Conservation (phyloP, 2,888 invertebrate genomes). For the Pardosa pseudoannulata region DNA sequence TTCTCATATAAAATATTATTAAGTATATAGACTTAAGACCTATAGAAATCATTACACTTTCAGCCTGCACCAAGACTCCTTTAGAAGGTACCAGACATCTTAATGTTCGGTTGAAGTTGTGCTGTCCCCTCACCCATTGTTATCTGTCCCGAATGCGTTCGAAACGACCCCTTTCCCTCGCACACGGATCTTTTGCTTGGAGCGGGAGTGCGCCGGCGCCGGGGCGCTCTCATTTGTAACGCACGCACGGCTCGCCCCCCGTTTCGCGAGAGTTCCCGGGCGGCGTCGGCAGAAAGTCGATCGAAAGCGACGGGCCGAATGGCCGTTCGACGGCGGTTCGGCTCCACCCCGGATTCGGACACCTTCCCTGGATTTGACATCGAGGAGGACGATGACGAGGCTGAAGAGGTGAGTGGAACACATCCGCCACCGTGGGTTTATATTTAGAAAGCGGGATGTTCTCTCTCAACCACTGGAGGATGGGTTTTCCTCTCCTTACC, state of each 20-base stretch:
- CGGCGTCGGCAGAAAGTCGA: conserved; percentile 54
- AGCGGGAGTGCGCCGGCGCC: conserved; percentile 46
- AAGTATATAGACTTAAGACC: no score
- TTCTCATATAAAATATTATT: no score
- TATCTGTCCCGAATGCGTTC: neutral
- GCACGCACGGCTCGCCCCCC: neutral
- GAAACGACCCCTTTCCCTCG: neutral
- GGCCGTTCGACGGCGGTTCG: conserved; percentile 60
- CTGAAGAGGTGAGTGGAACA: conserved; percentile 50
- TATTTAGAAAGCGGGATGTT: no score
- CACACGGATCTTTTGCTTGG: neutral
- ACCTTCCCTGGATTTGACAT: conserved; percentile 12
- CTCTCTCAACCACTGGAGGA: neutral
- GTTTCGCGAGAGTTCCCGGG: conserved; percentile 26
- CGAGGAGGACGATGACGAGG: conserved; percentile 52
- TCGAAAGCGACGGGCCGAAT: conserved; percentile 29
- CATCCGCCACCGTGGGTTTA: neutral
- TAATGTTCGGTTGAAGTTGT: no score
- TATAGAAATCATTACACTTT: no score
- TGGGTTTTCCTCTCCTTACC: neutral
- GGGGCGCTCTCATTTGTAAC: neutral
- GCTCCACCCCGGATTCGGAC: conserved; percentile 44
- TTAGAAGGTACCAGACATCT: no score
- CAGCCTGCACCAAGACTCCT: no score
- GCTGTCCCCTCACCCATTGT: no score